Conservation (phyloP, 2,113 vertebrate genomes). For the Meleagris gallopavo region DNA sequence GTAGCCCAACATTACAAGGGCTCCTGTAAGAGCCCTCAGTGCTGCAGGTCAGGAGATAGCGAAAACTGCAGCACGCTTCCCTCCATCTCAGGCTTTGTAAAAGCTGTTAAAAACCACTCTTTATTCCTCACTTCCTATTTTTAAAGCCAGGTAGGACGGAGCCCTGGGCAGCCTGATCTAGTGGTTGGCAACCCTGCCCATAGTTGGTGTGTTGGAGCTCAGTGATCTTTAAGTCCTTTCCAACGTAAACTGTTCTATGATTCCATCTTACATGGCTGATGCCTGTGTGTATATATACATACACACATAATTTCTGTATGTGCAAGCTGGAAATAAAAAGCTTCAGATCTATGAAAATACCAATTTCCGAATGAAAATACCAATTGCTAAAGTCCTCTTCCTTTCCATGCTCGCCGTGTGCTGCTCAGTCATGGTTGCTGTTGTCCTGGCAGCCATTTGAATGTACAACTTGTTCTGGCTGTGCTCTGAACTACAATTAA, state of each 20-base stretch:
- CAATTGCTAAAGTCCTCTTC: background rate
- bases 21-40: background rate
- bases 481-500: background rate
- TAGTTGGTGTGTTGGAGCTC: no score
- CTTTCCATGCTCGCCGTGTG: background rate
- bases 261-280: background rate
- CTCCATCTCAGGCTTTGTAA: background rate
- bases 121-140: background rate
- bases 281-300: background rate
- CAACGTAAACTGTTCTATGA: no score
- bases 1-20: background rate
- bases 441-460: background rate
- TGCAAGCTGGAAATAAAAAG: background rate
- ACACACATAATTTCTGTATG: background rate
- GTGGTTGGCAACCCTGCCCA: no score
- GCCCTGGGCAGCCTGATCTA: no score
- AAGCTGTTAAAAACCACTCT: background rate
- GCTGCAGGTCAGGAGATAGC: background rate
- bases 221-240: no score
- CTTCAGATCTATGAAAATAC: background rate
- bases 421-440: background rate
- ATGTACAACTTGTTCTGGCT: background rate
- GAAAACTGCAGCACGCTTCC: background rate
- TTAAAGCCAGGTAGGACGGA: no score
- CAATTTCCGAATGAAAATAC: background rate